Evolutionary conservation across 2,888 invertebrate species (phyloP), one percentile per base, ranked within the genome.

Genomic region (Dimorphilus gyrociliatus): DNA sequence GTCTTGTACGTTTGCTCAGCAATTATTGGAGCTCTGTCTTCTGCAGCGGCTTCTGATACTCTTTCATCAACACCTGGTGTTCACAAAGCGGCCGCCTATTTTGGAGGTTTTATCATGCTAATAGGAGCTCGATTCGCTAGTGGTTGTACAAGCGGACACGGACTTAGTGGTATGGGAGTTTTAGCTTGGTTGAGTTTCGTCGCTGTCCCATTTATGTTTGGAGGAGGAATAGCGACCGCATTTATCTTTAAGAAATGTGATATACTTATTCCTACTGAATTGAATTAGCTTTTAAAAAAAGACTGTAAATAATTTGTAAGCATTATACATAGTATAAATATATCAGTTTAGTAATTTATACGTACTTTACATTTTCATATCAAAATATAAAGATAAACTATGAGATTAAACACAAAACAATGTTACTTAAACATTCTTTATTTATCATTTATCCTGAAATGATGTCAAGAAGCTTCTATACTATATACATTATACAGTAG

Each of bases 141-240:
- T 8, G 41, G 41, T 3, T 41, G 41, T 25, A 41, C 41, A 3
- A 41, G 54, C 35, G 55, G 54, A 2, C 55, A 55, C 24, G 55
- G 56, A 1, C 40, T 55, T 28, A 54, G 53, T 1, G 55, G 55
- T 1, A 44, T 51, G 44, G 53, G 45, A 3, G 41, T 55, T 1
- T 36, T 54, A 12, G 43, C 42, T 18, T 51, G 49, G 47, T 30
- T 50, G 13, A 51, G 51, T 1, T 48, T 51, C 27, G 32, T 52
- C 2, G 50, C 53, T 5, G 53, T 55, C 2, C 54, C 55, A 1
- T 37, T 32, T 30, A 56, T 56, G 53, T 55, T 56, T 39, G 51
- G 34, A 2, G 54, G 53, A 2, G 54, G 44, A 1, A 53, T 55
- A 12, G 42, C 38, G 7, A 43, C 46, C 2, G 52, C 44, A 2